Evolutionary conservation across 2,113 vertebrate genomes (phyloP).

Genomic region (Paedocypris sp.): DNA sequence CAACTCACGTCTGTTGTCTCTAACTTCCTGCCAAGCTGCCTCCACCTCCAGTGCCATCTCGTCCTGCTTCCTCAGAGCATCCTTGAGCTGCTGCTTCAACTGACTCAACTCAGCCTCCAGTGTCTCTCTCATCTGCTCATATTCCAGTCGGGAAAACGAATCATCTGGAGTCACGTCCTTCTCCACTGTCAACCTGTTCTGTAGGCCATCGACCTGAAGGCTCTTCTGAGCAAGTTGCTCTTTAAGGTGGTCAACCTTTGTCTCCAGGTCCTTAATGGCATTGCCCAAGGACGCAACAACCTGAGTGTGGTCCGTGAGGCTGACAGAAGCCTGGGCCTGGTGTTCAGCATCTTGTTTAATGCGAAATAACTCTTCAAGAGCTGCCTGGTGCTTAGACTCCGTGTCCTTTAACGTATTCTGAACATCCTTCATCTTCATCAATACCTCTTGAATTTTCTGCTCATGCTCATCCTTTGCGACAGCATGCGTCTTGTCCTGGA

Average conservation of each 20-base stretch:
- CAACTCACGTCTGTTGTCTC: constrained; percentile 58
- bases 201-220: constrained; percentile 64
- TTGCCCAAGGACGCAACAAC: constrained; percentile 71
- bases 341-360: constrained; percentile 68
- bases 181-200: constrained; percentile 65
- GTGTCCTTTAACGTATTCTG: constrained; percentile 62
- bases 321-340: constrained; percentile 71
- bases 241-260: constrained; percentile 60
- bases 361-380: constrained; percentile 61
- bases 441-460: constrained; percentile 53
- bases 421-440: constrained; percentile 33
- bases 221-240: constrained; percentile 65
- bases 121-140: constrained; percentile 61
- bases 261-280: constrained; percentile 71
- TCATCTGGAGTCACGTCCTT: constrained; percentile 59
- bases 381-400: constrained; percentile 59
- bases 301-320: constrained; percentile 73
- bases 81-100: constrained; percentile 73
- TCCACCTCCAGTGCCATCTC: constrained; percentile 68
- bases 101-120: constrained; percentile 67
- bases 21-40: constrained; percentile 73
- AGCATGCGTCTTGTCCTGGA: constrained; percentile 41
- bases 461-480: constrained; percentile 64
- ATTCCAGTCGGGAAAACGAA: constrained; percentile 62
- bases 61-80: constrained; percentile 77